Percentiles rank a stretch among this genome's conserved stretches.
phyloP scores from a whole-genome alignment of 2,113 vertebrate genomes.

The Larimichthys polyactis region DNA sequence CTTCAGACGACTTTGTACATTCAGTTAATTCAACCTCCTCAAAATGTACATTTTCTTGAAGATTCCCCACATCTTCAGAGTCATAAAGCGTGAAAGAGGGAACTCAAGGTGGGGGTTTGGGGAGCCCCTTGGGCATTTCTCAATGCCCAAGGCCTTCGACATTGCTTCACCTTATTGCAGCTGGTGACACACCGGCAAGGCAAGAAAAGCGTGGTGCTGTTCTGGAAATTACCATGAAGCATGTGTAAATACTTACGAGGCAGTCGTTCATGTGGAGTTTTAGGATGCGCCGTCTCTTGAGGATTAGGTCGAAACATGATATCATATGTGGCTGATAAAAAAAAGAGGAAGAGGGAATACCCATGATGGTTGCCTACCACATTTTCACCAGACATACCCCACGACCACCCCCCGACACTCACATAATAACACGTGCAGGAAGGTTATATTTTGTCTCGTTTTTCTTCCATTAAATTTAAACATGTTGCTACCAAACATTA shows the following conservation, averaged over 20 bases:
- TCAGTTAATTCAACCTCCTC: neutral
- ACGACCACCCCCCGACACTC: neutral
- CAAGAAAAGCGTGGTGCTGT: neutral
- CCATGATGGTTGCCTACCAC: neutral
- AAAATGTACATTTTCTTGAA: conserved; percentile 17
- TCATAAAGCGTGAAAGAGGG: conserved; percentile 44
- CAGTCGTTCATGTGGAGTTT: conserved; percentile 65
- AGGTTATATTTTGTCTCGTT: neutral
- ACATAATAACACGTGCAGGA: neutral
- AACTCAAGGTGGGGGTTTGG: conserved; percentile 45
- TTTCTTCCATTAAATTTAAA: neutral
- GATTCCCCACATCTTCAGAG: conserved; percentile 30
- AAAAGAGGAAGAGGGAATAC: conserved; percentile 64
- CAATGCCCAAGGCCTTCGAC: neutral
- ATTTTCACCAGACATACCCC: neutral
- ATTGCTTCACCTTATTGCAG: conserved; percentile 39
- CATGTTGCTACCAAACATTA: neutral
- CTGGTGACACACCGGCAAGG: conserved; percentile 36
- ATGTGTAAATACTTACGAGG: conserved; percentile 24
- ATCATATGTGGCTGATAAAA: conserved; percentile 8
- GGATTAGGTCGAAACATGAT: conserved; percentile 62
- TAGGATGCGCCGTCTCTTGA: conserved; percentile 66
- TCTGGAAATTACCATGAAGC: conserved; percentile 70
- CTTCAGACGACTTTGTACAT: neutral
- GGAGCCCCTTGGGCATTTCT: conserved; percentile 57